Percentiles rank a stretch among this genome's conserved stretches.
phyloP scores from a whole-genome alignment of 23 tunicate genomes.

The Trididemnum nubilum region DNA sequence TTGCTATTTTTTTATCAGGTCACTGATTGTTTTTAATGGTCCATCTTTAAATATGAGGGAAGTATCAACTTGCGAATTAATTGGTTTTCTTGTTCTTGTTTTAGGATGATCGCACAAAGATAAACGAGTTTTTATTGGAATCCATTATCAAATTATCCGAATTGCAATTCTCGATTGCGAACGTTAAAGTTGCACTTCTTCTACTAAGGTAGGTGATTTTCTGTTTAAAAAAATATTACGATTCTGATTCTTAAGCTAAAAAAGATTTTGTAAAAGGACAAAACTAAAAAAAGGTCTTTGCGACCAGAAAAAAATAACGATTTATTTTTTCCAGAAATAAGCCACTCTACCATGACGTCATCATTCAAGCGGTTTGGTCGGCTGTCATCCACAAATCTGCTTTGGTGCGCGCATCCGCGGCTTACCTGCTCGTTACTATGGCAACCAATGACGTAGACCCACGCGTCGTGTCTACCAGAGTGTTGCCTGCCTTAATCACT shows the following conservation, averaged over 20 bases:
- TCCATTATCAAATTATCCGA: slow-evolving; percentile 22
- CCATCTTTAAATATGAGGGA: no score
- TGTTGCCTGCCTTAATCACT: slow-evolving; percentile 72
- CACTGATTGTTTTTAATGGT: no score
- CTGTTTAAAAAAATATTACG: not conserved
- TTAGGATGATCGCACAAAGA: slow-evolving; percentile 24
- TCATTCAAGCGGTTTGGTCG: slow-evolving; percentile 74
- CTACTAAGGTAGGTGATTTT: slow-evolving; percentile 13
- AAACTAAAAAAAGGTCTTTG: no score
- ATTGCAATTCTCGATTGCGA: not conserved
- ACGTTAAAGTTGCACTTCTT: slow-evolving; percentile 15
- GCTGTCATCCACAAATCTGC: slow-evolving; percentile 55
- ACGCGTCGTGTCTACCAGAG: slow-evolving; percentile 36
- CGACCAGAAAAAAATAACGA: no score
- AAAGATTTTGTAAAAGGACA: no score
- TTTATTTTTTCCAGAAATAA: not conserved
- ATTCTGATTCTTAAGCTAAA: no score
- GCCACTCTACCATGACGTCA: slow-evolving; percentile 49
- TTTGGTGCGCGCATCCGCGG: slow-evolving; percentile 63
- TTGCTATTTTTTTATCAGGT: no score
- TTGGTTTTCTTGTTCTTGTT: no score
- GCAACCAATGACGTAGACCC: slow-evolving; percentile 44
- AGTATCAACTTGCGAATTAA: no score
- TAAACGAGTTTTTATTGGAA: slow-evolving; percentile 14
- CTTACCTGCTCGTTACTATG: slow-evolving; percentile 52